Evolutionary conservation across 2,888 invertebrate species (phyloP), one percentile per base, ranked within the genome.

Genomic region (Ectropis crepuscularia): DNA sequence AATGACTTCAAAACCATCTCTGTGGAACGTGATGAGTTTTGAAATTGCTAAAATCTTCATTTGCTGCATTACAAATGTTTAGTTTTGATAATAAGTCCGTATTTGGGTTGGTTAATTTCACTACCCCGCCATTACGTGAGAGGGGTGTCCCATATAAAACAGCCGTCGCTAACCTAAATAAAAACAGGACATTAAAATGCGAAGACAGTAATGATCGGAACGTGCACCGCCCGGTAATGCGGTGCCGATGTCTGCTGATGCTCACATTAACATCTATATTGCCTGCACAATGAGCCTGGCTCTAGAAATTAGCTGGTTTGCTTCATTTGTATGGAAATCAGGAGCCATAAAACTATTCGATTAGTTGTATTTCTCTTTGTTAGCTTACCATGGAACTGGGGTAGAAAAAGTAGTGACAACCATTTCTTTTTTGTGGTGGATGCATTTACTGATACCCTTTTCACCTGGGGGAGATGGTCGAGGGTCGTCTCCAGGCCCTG

Each of bases 191-290:
- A 60, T 67, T 47, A 57, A 54, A 61, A 66, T 63, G 57, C 53
- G 54, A 57, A 55, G 41, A 55, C 61, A 53, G 59, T 58, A 59
- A 53, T 55, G 46, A 57, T 49, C 49, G 49, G 16, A 50, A 64
- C 60, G 66, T 59, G 61, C 55, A 57, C 39, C 16, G 61, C 51
- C 61, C 49, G 51, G 67, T 63, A 67, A 66, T 55, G 59, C 53
- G 54, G 57, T 67, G 67, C 50, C 54, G 62, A 70, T 70, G 71
- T 67, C 65, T 72, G 74, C 74, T 72, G 70, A 74, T 72, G 67
- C 61, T 66, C 66, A 73, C 68, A 80, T 81, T 80, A 76, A 75
- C 80, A 79, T 80, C 63, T 76, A 77, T 75, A 77, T 76, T 75
- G 65, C 69, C 65, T 65, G 63, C 65, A 69, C 71, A 71, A 70